Evolutionary conservation across 2,888 invertebrate species (phyloP).

Genomic region (Prostheceraeus crozeri): DNA sequence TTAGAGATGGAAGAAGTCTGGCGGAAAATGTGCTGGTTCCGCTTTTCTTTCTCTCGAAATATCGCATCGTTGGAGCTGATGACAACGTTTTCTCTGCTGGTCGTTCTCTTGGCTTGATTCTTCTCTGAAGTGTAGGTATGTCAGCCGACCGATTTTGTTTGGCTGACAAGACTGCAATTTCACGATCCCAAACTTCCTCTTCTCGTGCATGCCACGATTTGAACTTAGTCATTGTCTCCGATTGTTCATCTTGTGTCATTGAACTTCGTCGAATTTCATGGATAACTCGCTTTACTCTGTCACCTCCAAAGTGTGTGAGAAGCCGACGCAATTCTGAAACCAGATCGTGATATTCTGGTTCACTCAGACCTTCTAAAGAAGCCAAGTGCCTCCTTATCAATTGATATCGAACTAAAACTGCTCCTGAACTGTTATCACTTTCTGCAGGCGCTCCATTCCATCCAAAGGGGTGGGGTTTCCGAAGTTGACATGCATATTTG

Average conservation of each 20-base stretch:
- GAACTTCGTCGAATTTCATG: neutral
- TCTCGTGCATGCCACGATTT: constrained; percentile 24
- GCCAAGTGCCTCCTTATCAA: constrained; percentile 40
- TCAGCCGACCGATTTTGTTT: constrained; percentile 13
- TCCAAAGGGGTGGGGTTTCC: constrained; percentile 51
- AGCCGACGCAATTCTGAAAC: constrained; percentile 1
- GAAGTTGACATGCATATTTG: constrained; percentile 48
- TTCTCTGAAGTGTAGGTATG: constrained; percentile 4
- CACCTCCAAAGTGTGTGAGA: constrained; percentile 26
- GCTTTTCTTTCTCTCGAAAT: neutral
- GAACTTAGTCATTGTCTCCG: constrained; percentile 7
- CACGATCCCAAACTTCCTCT: constrained; percentile 19
- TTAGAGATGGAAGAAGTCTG: too few species aligned
- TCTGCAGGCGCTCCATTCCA: constrained; percentile 46
- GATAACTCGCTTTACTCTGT: neutral
- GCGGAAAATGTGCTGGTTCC: neutral
- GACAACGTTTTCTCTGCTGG: neutral
- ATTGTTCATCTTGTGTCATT: constrained; percentile 9
- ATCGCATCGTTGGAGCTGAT: neutral
- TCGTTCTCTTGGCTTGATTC: neutral
- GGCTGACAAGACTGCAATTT: constrained; percentile 5
- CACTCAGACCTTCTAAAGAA: constrained; percentile 11
- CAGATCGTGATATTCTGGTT: neutral
- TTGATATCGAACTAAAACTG: constrained; percentile 47
- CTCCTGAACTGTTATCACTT: constrained; percentile 47